Conservation (phyloP, 2,113 vertebrate species). For the Pterocles burchelli region DNA sequence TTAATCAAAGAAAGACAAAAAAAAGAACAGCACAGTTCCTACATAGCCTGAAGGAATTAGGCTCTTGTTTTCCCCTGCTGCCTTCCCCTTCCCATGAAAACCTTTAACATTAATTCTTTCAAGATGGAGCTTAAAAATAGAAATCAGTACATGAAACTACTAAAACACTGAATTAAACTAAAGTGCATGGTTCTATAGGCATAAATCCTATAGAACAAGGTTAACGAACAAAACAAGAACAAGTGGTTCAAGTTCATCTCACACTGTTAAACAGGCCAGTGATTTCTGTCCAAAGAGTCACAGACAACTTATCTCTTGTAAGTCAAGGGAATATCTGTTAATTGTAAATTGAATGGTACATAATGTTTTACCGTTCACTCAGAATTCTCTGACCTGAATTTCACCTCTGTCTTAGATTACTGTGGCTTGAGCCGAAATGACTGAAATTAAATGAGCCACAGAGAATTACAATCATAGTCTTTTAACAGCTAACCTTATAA, state of each 20-base stretch:
- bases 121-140: neutral
- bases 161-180: neutral
- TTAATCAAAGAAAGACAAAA: neutral
- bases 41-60: neutral
- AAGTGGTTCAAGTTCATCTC: neutral
- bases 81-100: neutral
- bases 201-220: neutral
- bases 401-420: constrained; percentile 15
- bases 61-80: neutral
- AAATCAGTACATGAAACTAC: neutral
- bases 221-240: neutral
- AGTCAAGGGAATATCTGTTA: neutral
- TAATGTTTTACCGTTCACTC: neutral
- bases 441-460: constrained; percentile 20
- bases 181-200: neutral
- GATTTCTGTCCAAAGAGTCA: neutral
- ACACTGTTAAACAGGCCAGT: neutral
- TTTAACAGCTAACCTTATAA: neutral
- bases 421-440: neutral
- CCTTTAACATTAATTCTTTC: neutral
- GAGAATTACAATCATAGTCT: neutral
- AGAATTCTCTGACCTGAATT: constrained; percentile 29
- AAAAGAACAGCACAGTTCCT: neutral
- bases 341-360: neutral
- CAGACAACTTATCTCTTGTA: neutral